A percentile compares a stretch with the other conserved stretches of the same genome.
Conservation (phyloP, 2,888 invertebrate genomes). For the Tenthredo notha region DNA sequence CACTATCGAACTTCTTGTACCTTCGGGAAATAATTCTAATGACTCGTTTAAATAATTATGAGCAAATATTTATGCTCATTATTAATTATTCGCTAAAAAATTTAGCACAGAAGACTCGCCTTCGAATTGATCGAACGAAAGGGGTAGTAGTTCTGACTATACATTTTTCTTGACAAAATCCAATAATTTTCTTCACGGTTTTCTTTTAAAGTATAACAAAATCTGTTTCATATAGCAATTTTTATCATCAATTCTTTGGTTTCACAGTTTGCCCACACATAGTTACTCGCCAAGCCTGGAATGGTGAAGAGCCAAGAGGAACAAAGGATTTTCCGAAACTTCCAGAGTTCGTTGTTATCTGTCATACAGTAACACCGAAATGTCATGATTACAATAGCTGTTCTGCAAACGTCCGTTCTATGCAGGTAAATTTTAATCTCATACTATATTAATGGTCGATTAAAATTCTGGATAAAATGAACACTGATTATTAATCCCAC, state of each 20-base stretch:
- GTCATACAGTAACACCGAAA: slow-evolving; percentile 76
- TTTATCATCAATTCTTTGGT: not conserved
- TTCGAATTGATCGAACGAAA: not conserved
- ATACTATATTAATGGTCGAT: not conserved
- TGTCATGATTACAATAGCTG: slow-evolving; percentile 75
- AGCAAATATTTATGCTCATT: no score
- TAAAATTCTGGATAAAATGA: not conserved
- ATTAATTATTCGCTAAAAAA: not conserved
- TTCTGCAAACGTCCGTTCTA: slow-evolving; percentile 72
- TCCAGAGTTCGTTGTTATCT: slow-evolving; percentile 71
- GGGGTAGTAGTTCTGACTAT: not conserved
- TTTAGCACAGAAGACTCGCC: not conserved
- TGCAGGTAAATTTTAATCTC: slow-evolving; percentile 70
- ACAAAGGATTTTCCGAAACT: slow-evolving; percentile 54
- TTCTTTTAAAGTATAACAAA: not conserved
- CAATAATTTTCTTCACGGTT: not conserved
- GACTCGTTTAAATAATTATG: not conserved
- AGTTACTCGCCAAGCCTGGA: slow-evolving; percentile 70
- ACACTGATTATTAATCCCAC: not conserved
- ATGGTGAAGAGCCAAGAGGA: slow-evolving; percentile 70
- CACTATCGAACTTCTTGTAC: not conserved
- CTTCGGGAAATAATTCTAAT: not conserved
- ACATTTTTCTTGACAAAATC: not conserved
- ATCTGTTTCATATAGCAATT: not conserved
- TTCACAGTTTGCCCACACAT: not conserved